Conservation (phyloP, 2,113 vertebrate species). For the Oreochromis aureus region DNA sequence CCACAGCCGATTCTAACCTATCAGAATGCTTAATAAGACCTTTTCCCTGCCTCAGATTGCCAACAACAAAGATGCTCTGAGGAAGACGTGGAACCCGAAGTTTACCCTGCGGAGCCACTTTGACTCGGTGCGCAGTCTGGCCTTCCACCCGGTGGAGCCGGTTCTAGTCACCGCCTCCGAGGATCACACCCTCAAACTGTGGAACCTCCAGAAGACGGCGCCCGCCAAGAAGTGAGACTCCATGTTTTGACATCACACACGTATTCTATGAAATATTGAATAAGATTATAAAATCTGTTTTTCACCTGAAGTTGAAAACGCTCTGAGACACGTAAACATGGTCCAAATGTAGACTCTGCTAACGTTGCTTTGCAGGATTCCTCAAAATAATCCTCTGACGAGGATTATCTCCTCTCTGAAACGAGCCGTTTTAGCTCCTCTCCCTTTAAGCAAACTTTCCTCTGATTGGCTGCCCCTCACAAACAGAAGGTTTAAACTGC, state of each 20-base stretch:
- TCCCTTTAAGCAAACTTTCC: neutral
- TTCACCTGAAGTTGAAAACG: neutral
- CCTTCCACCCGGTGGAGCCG: constrained; percentile 90
- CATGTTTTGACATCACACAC: neutral
- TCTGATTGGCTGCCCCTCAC: neutral
- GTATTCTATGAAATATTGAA: neutral
- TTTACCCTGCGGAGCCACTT: constrained; percentile 95
- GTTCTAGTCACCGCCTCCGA: constrained; percentile 95
- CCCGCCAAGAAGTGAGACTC: constrained; percentile 87
- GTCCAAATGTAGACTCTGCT: neutral
- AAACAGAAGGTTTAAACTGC: neutral
- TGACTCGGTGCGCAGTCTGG: constrained; percentile 86
- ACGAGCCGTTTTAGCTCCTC: rapidly evolving
- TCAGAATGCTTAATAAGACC: neutral
- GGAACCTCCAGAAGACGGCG: constrained; percentile 96
- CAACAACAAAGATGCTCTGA: constrained; percentile 86
- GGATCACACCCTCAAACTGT: constrained; percentile 95
- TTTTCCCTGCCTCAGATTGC: constrained; percentile 72
- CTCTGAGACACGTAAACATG: neutral
- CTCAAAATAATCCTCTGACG: neutral
- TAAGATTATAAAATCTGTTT: neutral
- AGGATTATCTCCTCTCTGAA: neutral
- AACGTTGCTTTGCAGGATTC: neutral
- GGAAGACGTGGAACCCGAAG: constrained; percentile 94
- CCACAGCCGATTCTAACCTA: neutral